These are phyloP conservation scores for Xiphorhynchus erythropygius DNA, from an alignment of 2,797 vertebrate species.

Conservation along the genomic window DNA sequence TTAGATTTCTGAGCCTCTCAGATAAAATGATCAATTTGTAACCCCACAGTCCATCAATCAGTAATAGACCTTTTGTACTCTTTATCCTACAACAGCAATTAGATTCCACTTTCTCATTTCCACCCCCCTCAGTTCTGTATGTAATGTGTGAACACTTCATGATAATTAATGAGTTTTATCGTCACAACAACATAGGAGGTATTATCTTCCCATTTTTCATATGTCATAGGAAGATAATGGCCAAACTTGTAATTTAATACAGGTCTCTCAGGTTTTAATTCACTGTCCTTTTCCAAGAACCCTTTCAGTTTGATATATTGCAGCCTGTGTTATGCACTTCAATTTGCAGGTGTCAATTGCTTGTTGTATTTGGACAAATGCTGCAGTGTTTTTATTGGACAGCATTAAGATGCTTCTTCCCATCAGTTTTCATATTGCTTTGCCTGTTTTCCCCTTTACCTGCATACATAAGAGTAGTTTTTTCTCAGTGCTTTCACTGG, in stretches of 20 bases:
- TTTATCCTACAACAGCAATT: neutral
- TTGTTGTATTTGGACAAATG: neutral
- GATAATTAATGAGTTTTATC: conserved; percentile 30
- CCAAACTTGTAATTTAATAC: neutral
- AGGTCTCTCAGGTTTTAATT: neutral
- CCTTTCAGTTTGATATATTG: conserved; percentile 25
- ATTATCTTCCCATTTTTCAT: conserved; percentile 9
- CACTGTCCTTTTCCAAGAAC: conserved; percentile 8
- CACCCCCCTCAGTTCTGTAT: accelerated
- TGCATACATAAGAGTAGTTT: neutral
- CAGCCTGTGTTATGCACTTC: neutral
- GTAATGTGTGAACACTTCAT: neutral
- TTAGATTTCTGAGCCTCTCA: neutral
- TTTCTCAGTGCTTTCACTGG: neutral
- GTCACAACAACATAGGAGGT: neutral
- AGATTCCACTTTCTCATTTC: conserved; percentile 1
- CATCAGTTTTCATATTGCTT: conserved; percentile 9
- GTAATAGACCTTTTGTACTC: neutral
- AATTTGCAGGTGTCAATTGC: conserved; percentile 34
- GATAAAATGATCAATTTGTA: neutral
- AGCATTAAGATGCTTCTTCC: neutral
- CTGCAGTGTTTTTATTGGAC: neutral
- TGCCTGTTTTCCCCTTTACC: neutral
- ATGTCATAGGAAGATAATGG: neutral
- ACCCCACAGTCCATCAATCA: neutral